Base-by-base conservation (phyloP, 2,888 invertebrate genomes). In the Idaea dimidiata region DNA sequence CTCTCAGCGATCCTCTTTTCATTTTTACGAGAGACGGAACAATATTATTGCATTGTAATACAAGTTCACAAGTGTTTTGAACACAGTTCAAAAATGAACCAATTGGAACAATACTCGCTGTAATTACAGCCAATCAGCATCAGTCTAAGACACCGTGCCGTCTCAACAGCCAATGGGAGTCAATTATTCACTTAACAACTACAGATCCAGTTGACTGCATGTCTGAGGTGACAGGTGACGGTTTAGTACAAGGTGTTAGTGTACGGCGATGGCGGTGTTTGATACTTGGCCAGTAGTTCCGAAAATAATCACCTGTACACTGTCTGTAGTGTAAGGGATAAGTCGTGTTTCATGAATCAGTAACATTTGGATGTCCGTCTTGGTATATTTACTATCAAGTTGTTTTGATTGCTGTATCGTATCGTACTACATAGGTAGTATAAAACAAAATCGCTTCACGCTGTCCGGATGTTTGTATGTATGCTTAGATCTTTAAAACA, bases 81-180 rank as follows among this genome's bases (percentile, higher is more conserved):
- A 43, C 43, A 43, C 10, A 43, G 43, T 8, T 6, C 43, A 43
- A 43, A 8, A 8, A 43, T 43, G 10, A 14, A 43, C 43, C 43
- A 10, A 43, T 43, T 43, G 43, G 43, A 43, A 8, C 43, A 43
- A 43, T 7, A 10, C 14, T 43, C 14, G 43, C 43, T 43, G 43
- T 43, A 43, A 43, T 43, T 43, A 43, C 43, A 43, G 43, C 43
- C 43, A 43, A 43, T 43, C 43, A 43, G 3, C 43, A 43, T 43
- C 43, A 43, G 43, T 43, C 43, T 43, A 43, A 43, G 43, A 43
- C 43, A 43, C 32, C 43, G 14, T 14, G 10, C 43, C 3, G 10
- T 43, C 43, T 43, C 43, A 43, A 43, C 43, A 43, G 43, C 43
- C 43, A 43, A 43, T 43, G 43, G 43, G 43, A 43, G 43, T 43